phyloP scores from a whole-genome alignment of 2,888 invertebrate genomes.

The Pseudeuparius sepicola region DNA sequence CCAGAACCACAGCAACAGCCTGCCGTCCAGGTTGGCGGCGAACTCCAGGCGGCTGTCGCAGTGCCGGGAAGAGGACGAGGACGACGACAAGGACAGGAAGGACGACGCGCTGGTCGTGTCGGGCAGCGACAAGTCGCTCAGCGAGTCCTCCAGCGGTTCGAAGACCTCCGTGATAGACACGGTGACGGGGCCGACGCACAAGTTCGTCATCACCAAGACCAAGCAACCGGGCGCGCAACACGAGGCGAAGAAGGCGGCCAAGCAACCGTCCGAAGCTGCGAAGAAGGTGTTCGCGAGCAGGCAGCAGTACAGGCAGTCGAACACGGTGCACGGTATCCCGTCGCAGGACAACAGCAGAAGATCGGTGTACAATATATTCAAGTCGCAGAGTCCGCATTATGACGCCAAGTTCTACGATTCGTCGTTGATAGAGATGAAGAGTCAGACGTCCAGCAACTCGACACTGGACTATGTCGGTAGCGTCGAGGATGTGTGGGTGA shows the following conservation, averaged over 20 bases:
- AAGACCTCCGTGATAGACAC: slow-evolving; percentile 39
- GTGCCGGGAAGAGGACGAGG: slow-evolving; percentile 77
- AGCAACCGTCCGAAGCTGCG: slow-evolving; percentile 36
- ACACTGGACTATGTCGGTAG: slow-evolving; percentile 47
- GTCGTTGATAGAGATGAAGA: slow-evolving; percentile 71
- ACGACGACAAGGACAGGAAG: slow-evolving; percentile 44
- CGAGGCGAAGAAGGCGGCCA: slow-evolving; percentile 9
- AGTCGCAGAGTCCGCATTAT: slow-evolving; percentile 53
- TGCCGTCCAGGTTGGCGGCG: slow-evolving; percentile 52
- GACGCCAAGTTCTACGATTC: slow-evolving; percentile 76
- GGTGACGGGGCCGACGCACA: slow-evolving; percentile 41
- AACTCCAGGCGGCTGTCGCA: slow-evolving; percentile 64
- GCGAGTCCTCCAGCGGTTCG: slow-evolving; percentile 36
- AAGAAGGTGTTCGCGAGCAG: slow-evolving; percentile 42
- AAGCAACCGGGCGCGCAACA: slow-evolving; percentile 25
- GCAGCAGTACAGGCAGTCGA: slow-evolving; percentile 46
- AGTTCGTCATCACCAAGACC: slow-evolving; percentile 46
- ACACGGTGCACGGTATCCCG: slow-evolving; percentile 55
- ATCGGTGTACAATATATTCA: slow-evolving; percentile 52
- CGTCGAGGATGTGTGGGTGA: slow-evolving; percentile 62
- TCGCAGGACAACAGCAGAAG: slow-evolving; percentile 50
- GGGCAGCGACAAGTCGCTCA: slow-evolving; percentile 38
- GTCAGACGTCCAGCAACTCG: slow-evolving; percentile 52
- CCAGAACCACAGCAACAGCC: slow-evolving; percentile 60
- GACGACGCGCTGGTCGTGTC: slow-evolving; percentile 30